Conservation (phyloP, 1,140 invertebrate genomes). For the Zaprionus africanus region DNA sequence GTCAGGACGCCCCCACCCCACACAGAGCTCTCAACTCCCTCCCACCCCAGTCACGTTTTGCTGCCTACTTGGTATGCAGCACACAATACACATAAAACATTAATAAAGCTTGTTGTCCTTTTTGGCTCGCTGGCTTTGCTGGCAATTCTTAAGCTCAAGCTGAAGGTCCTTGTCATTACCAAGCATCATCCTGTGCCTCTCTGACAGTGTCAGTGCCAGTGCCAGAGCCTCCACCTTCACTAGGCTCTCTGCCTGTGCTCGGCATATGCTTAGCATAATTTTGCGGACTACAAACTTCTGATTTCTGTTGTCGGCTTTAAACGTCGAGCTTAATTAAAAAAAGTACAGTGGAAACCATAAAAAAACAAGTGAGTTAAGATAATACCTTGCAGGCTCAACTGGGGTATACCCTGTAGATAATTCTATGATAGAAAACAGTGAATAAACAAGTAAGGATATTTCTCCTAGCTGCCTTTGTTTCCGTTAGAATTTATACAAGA, state of each 20-base stretch:
- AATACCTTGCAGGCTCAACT: background rate
- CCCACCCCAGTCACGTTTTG: background rate
- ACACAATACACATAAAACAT: slow-evolving; percentile 82
- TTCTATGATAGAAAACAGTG: background rate
- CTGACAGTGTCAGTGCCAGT: background rate
- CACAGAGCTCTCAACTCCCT: background rate
- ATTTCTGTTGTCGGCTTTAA: slow-evolving; percentile 64
- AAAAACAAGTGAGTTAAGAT: slow-evolving; percentile 30
- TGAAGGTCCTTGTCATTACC: slow-evolving; percentile 75
- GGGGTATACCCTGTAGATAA: background rate
- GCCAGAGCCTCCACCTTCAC: slow-evolving; percentile 6
- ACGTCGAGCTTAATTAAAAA: slow-evolving; percentile 71
- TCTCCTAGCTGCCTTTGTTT: too few species aligned
- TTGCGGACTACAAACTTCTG: slow-evolving; percentile 59
- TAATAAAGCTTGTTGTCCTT: slow-evolving; percentile 83
- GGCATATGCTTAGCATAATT: slow-evolving; percentile 82
- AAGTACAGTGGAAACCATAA: slow-evolving; percentile 22
- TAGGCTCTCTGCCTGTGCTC: slow-evolving; percentile 23
- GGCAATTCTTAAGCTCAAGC: slow-evolving; percentile 39
- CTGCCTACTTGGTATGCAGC: slow-evolving; percentile 70
- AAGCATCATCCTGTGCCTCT: slow-evolving; percentile 48
- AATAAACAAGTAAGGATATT: too few species aligned
- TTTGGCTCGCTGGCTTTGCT: slow-evolving; percentile 57
- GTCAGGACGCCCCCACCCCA: background rate
- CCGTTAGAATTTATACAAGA: too few species aligned